Evolutionary conservation across 2,888 invertebrate species (phyloP).

Genomic region (Volucella bombylans): DNA sequence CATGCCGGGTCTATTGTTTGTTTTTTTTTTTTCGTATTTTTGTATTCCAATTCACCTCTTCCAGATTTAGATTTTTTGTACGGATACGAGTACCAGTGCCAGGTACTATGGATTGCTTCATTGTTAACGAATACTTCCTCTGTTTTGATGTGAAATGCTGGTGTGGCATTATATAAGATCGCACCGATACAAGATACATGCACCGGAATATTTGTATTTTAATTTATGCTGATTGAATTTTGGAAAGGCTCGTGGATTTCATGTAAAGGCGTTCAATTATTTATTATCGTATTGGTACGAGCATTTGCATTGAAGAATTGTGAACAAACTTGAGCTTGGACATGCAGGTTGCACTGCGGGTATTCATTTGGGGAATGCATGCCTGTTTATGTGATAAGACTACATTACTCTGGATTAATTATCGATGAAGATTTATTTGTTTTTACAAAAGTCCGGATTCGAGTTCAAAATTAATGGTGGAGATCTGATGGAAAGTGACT

Average conservation of each 20-base stretch:
- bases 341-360: conserved; percentile 3
- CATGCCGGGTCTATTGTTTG: conserved; percentile 4
- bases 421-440: conserved; percentile 2
- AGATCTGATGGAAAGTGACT: not conserved
- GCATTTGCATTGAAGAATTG: conserved; percentile 14
- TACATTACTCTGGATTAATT: conserved; percentile 29
- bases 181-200: not conserved
- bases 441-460: conserved; percentile 10
- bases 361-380: conserved; percentile 1
- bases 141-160: conserved; percentile 14
- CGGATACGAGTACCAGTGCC: not conserved
- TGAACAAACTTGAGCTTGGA: conserved; percentile 2
- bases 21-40: not conserved
- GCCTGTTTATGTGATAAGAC: conserved; percentile 25
- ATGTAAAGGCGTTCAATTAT: conserved; percentile 15
- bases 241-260: conserved; percentile 39
- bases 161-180: conserved; percentile 36
- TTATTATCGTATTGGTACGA: not conserved
- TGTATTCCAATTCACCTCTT: conserved; percentile 4
- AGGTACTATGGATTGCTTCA: not conserved
- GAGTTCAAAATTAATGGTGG: not conserved
- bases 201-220: conserved; percentile 15
- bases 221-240: conserved; percentile 55
- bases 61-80: conserved; percentile 4
- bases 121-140: not conserved